Base-by-base conservation (phyloP, 2,113 vertebrate genomes). In the Asarcornis scutulata region DNA sequence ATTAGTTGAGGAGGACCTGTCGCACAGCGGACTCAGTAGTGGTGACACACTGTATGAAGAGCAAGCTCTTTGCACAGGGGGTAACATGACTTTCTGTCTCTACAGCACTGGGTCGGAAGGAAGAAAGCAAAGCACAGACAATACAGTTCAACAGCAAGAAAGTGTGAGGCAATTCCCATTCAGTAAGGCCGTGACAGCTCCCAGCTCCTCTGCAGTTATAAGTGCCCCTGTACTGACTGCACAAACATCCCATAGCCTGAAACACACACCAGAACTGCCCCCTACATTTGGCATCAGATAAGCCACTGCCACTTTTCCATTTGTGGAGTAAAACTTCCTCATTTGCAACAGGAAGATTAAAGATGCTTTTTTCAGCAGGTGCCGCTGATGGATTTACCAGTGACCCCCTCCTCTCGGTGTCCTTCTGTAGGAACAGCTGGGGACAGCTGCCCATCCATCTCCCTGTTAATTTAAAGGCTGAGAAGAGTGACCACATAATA, bases 231-330 rank as follows among this genome's bases (percentile, higher is more conserved):
- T 4, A 14, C 13, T 16, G 32, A 56, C n/a, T 32, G 32, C 42
- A 48, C 34, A 69, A 40, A 23, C 6, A 25, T 34, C 6, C 36
- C 29, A 8, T 4, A 20, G 36, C 52, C 58, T 75, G 34, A 25
- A 34, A 1, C 3, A 42, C 0, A 2, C 3, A 42, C 17, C 40
- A 12, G 5, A 20, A 44, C 2, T 23, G 29, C 12, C 11, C 31
- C 32, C 13, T 8, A 40, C 40, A 16, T 34, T 60, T 69, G 44
- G 29, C 27, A 11, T 13, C 25, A 22, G 16, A 56, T 42, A 66
- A 50, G 8, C 38, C 38, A 52, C 3, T 16, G 11, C 25, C 12
- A 53, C 7, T 75, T 79, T 23, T 44, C 48, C n/a, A 48, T 1
- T 1, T 26, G 26, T 11, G 72, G 17, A 46, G 11, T 20, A 82